Conservation (phyloP, 1,140 invertebrate species). For the Papilio xuthus region DNA sequence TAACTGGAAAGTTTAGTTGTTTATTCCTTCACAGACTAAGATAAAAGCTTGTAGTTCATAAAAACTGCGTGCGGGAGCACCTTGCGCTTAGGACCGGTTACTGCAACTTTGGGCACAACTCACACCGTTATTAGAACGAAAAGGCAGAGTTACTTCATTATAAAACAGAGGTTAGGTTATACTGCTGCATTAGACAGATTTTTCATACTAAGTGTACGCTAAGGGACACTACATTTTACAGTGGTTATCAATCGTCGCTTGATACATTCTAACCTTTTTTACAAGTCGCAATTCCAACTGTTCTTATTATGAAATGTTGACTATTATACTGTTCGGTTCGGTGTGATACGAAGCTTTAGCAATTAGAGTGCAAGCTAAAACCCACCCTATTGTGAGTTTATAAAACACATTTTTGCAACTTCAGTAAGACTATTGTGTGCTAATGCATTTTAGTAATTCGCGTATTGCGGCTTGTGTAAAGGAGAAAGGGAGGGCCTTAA, state of each 20-base stretch:
- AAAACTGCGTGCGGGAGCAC: neutral
- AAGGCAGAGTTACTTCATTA: no score
- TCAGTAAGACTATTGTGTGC: neutral
- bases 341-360: neutral
- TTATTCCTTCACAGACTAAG: neutral
- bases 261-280: neutral
- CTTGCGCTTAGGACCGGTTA: constrained; percentile 10
- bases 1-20: neutral
- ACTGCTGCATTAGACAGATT: no score
- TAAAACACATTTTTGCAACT: neutral
- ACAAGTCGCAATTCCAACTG: neutral
- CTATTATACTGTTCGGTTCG: neutral
- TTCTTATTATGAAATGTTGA: neutral
- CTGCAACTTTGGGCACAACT: neutral
- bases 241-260: neutral
- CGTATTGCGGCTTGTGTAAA: constrained; percentile 4
- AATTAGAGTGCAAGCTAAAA: neutral
- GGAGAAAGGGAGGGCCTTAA: neutral
- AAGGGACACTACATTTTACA: neutral
- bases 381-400: neutral
- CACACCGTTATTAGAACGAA: neutral
- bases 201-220: neutral
- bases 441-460: neutral
- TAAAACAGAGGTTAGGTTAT: no score
- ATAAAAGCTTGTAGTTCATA: neutral